phyloP scores from a whole-genome alignment of 2,888 invertebrate genomes.

The Rapana venosa region DNA sequence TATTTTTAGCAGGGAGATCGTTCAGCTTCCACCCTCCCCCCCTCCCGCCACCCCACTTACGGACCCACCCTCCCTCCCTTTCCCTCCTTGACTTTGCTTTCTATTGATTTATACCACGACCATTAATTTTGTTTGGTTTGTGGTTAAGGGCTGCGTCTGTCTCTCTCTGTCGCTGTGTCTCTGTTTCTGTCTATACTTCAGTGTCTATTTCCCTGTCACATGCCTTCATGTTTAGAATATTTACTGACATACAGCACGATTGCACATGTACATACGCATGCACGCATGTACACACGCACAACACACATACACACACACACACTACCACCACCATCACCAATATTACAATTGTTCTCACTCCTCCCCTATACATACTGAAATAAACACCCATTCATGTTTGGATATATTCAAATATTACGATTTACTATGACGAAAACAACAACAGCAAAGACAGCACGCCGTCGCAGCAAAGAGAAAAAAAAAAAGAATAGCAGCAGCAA shows the following conservation, averaged over 20 bases:
- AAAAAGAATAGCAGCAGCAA: background rate
- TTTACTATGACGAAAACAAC: background rate
- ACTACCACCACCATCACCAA: background rate
- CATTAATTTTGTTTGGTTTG: too few relatives aligned
- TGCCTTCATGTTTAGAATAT: background rate
- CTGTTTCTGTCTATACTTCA: background rate
- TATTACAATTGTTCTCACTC: background rate
- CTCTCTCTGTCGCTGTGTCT: background rate
- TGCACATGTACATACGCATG: too few relatives aligned
- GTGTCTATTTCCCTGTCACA: background rate
- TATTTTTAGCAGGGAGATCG: background rate
- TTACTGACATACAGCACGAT: too few relatives aligned
- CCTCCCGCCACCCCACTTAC: background rate
- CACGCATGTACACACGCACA: background rate
- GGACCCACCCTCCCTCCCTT: background rate
- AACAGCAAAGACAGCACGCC: background rate
- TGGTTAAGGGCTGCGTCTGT: background rate
- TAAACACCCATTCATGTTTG: too few relatives aligned
- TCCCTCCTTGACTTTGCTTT: background rate
- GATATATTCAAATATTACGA: background rate
- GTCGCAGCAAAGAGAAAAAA: background rate
- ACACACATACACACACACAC: background rate
- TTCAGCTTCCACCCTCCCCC: background rate
- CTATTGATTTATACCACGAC: background rate
- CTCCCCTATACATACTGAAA: too few relatives aligned